Conservation (phyloP, 2,888 invertebrate species). For the Polydrusus cervinus region DNA sequence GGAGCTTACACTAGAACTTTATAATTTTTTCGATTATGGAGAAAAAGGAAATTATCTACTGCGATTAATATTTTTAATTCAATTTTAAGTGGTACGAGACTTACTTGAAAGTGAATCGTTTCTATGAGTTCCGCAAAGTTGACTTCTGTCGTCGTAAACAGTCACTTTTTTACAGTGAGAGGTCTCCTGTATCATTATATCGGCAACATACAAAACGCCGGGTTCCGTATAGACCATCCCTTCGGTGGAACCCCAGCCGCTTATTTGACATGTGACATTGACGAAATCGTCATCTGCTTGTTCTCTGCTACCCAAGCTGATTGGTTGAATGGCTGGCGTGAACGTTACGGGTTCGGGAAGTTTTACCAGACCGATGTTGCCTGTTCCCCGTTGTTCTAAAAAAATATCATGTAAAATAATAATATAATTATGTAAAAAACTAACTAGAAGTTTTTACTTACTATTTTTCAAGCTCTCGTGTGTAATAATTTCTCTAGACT, state of each 20-base stretch:
- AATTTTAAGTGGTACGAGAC: too few species aligned
- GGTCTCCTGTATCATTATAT: background rate
- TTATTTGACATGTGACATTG: background rate
- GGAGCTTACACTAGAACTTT: too few species aligned
- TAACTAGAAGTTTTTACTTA: too few species aligned
- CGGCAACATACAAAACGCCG: background rate
- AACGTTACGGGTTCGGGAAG: background rate
- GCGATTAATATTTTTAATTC: too few species aligned
- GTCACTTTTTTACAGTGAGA: background rate
- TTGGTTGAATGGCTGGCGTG: constrained; percentile 1
- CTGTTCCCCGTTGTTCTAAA: constrained; percentile 1
- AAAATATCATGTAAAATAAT: background rate
- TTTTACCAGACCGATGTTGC: constrained; percentile 13
- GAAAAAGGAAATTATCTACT: too few species aligned
- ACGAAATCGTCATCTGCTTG: background rate
- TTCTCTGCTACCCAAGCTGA: constrained; percentile 1
- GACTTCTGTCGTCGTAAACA: background rate
- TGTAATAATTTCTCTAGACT: constrained; percentile 13
- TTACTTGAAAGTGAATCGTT: background rate
- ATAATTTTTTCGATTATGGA: too few species aligned
- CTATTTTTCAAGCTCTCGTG: constrained; percentile 17
- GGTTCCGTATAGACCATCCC: background rate
- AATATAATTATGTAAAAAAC: too few species aligned
- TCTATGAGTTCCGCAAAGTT: background rate
- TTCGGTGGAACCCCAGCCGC: constrained; percentile 11